Base-by-base conservation (phyloP, 2,113 vertebrate species). In the Corythoichthys intestinalis region DNA sequence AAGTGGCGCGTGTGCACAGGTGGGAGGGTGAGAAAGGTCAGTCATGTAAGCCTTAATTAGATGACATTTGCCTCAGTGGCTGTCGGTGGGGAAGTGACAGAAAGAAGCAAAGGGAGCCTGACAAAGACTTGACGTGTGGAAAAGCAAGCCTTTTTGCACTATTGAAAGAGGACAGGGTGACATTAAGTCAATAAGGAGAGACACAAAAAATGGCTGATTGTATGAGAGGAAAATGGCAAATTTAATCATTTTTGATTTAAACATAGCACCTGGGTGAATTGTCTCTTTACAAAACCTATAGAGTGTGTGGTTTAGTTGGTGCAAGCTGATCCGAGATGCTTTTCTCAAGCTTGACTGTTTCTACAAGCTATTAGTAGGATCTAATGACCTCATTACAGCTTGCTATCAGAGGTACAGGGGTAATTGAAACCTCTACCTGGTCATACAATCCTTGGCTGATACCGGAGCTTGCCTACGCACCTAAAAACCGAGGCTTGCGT, bases 371-470 rank as follows among this genome's bases (percentile, higher is more conserved):
- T 94, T 96, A 96, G 88, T 83, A 83, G 90, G 74, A 85, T 92
- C 93, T 95, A 95, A 95, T 93, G 94, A 90, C 90, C 94, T 95
- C 92, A 97, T 98, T 98, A 98, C 94, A 96, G 73, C 87, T 70
- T 83, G 83, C 78, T 76, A 78, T 87, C 75, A 84, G 64, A 68
- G 80, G 80, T 79, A 75, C 74, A 69, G 65, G 15, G 47, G 87
- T 86, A 89, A 92, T 83, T 68, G 73, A 88, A 84, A 79, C 77
- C 78, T 66, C 63, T 75, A 71, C 81, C 74, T 65, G 79, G 87
- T 82, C 86, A 91, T 67, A 17, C 0, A 79, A 90, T 83, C 85
- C 83, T 39, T 35, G 7, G 17, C 47, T 74, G 84, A 83, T 69
- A 79, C 74, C 59, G 57, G 74, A 87, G 80, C 13, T 47, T 76